Conservation (phyloP, 1,140 invertebrate species). For the Lepidotrigona ventralis region DNA sequence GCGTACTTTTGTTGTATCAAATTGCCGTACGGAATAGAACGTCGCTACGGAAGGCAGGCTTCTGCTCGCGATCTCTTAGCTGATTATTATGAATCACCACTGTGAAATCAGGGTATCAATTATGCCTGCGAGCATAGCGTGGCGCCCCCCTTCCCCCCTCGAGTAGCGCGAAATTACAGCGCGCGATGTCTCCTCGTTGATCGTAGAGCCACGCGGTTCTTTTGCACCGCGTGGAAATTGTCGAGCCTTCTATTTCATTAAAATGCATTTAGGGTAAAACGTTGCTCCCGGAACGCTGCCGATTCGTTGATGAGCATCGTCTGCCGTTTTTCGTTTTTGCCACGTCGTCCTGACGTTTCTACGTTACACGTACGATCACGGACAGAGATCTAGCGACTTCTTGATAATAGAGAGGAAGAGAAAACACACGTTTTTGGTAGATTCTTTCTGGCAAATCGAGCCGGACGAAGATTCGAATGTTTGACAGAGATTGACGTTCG, state of each 20-base stretch:
- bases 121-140: slow-evolving; percentile 30
- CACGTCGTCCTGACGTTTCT: no score
- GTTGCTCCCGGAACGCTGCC: slow-evolving; percentile 12
- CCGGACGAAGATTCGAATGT: no score
- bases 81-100: slow-evolving; percentile 50
- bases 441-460: no score
- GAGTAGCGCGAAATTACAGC: slow-evolving; percentile 44
- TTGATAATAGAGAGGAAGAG: no score
- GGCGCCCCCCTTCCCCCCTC: slow-evolving; percentile 17
- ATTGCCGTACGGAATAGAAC: slow-evolving; percentile 28
- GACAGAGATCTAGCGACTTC: no score
- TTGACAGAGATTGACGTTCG: background rate
- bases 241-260: slow-evolving; percentile 37
- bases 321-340: background rate
- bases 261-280: slow-evolving; percentile 44
- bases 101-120: slow-evolving; percentile 51
- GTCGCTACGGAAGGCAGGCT: background rate
- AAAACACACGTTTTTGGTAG: no score
- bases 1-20: slow-evolving; percentile 47
- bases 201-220: slow-evolving; percentile 13
- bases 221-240: slow-evolving; percentile 17
- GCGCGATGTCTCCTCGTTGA: slow-evolving; percentile 49
- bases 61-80: slow-evolving; percentile 41
- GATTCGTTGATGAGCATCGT: background rate
- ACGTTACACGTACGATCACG: no score